Conservation (phyloP, 1,140 invertebrate genomes). For the Contarinia nasturtii region DNA sequence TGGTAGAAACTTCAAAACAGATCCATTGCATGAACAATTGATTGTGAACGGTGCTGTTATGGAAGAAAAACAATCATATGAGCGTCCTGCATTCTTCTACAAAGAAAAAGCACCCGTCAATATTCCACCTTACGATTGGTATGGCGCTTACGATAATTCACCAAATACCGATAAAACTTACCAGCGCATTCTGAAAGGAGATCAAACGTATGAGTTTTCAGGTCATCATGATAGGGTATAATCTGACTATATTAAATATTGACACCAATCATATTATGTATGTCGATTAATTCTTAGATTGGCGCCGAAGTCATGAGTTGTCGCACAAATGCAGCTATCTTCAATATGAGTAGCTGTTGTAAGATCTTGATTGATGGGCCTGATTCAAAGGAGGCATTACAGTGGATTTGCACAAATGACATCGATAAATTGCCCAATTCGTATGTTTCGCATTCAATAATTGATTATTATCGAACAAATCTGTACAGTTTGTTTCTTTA, state of each 20-base stretch:
- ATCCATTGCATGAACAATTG: slow-evolving; percentile 39
- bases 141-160: slow-evolving; percentile 50
- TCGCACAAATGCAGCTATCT: slow-evolving; percentile 57
- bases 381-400: slow-evolving; percentile 53
- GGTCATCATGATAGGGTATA: slow-evolving; percentile 53
- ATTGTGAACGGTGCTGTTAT: slow-evolving; percentile 52
- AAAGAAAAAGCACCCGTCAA: slow-evolving; percentile 27
- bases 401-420: slow-evolving; percentile 65
- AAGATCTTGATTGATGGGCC: slow-evolving; percentile 71
- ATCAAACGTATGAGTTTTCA: slow-evolving; percentile 64
- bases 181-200: slow-evolving; percentile 42
- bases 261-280: no score
- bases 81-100: slow-evolving; percentile 54
- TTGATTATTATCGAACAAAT: no score
- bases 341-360: slow-evolving; percentile 73
- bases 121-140: slow-evolving; percentile 59
- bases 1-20: slow-evolving; percentile 47
- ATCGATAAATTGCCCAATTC: slow-evolving; percentile 39
- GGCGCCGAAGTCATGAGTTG: slow-evolving; percentile 55
- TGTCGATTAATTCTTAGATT: slow-evolving; percentile 33
- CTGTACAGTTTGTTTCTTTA: not conserved
- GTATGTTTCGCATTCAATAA: slow-evolving; percentile 13
- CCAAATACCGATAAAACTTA: slow-evolving; percentile 47
- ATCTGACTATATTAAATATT: no score
- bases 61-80: slow-evolving; percentile 73